phyloP scores from a whole-genome alignment of 2,113 vertebrate genomes.

The Antechinus stuartii region DNA sequence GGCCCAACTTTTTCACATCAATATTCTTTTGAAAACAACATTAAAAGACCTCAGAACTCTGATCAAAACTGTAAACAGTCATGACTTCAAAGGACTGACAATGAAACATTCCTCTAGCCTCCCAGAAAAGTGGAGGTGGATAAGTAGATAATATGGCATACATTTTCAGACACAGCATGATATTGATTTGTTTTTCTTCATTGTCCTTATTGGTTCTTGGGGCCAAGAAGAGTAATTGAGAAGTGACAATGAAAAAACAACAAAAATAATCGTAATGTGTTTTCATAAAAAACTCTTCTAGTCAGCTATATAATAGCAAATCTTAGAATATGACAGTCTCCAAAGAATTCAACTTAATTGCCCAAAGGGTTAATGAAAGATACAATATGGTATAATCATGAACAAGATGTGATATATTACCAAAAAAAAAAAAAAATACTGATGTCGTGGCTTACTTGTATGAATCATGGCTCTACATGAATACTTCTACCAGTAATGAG shows the following conservation, averaged over 20 bases:
- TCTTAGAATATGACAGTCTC: neutral
- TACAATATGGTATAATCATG: neutral
- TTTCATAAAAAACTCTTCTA: neutral
- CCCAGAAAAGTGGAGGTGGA: neutral
- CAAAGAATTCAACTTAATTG: neutral
- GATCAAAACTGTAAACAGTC: neutral
- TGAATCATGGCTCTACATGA: neutral
- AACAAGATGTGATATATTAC: neutral
- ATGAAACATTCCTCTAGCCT: neutral
- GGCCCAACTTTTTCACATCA: neutral
- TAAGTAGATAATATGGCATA: neutral
- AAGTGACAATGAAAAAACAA: neutral
- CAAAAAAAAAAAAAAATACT: neutral
- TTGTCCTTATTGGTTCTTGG: neutral
- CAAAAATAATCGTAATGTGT: neutral
- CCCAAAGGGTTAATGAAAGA: neutral
- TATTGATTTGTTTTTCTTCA: neutral
- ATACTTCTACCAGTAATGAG: neutral
- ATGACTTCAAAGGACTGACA: neutral
- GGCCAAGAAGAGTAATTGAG: neutral
- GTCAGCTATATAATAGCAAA: neutral
- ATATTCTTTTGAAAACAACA: neutral
- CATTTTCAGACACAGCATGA: neutral
- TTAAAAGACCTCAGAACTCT: neutral
- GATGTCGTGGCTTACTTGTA: neutral